Percentiles rank a stretch among this genome's conserved stretches.
Evolutionary conservation across 2,888 invertebrate genomes (phyloP).

Genomic region (Mythimna vitellina): DNA sequence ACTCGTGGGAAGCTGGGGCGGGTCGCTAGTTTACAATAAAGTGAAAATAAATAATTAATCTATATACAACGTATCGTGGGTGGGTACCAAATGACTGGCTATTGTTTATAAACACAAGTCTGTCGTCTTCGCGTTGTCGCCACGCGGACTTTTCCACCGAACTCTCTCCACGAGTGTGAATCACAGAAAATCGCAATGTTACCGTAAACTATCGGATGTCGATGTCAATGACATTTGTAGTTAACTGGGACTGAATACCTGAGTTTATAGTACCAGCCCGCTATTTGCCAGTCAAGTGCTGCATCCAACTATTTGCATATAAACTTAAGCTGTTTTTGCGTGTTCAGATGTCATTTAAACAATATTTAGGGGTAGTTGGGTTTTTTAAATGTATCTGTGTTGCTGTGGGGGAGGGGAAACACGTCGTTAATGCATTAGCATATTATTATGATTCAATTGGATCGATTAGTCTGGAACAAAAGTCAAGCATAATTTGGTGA

Average conservation of each 20-base stretch:
- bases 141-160: constrained; percentile 33
- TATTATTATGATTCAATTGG: constrained; percentile 29
- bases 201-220: constrained; percentile 68
- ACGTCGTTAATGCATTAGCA: constrained; percentile 8
- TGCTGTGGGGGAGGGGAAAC: constrained; percentile 19
- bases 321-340: constrained; percentile 19
- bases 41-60: not conserved
- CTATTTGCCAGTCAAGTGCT: constrained; percentile 24
- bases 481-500: not conserved
- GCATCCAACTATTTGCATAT: constrained; percentile 8
- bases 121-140: constrained; percentile 45
- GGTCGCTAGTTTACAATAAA: no score
- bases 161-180: constrained; percentile 62
- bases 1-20: no score
- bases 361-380: constrained; percentile 5
- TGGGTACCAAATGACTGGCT: constrained; percentile 69
- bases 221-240: constrained; percentile 73
- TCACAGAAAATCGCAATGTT: constrained; percentile 67
- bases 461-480: constrained; percentile 5
- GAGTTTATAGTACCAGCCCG: constrained; percentile 33
- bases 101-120: constrained; percentile 80
- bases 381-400: constrained; percentile 3
- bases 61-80: not conserved
- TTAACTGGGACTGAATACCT: constrained; percentile 46
- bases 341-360: constrained; percentile 37